Evolutionary conservation across 2,797 vertebrate species (phyloP), one percentile per base, ranked within the genome.

Genomic region (Microctenopoma steveboyesi): DNA sequence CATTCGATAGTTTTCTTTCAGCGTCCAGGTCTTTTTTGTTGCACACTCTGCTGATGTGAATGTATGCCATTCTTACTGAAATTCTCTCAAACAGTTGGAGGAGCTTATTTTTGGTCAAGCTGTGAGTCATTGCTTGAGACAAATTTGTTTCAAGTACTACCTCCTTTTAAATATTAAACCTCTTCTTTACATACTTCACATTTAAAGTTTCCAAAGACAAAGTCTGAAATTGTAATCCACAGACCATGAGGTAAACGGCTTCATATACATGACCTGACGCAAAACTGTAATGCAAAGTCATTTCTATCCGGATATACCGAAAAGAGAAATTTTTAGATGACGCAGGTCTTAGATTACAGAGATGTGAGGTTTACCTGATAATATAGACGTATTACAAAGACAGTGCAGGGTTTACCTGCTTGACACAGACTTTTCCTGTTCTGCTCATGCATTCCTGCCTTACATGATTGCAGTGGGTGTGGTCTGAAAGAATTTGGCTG

Each of bases 391-490:
- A 85, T 87, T 88, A 84, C 75, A 86, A 83, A 88, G 86, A 87
- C 83, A 60, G 67, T 66, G 72, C 81, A 86, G 86, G 89, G 84
- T 87, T 90, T 85, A 91, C 88, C 86, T 90, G 61, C 74, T 76
- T 86, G 84, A 90, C 88, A 91, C 86, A 83, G 91, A 91, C 92
- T 92, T 43, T 94, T 92, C 92, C 91, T 91, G 93, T 94, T 95
- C 92, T 93, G 91, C 91, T 88, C 84, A 84, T 92, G 87, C 91
- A 93, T 94, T 95, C 93, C 92, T 94, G 88, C 85, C 84, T 90
- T 89, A 93, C 91, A 84, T 94, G 92, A 93, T 93, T 94, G 91
- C 92, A 90, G 91, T 93, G 88, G 93, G 94, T 93, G 93, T 94
- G 93, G 91, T 84, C 88, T 87, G 74, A 81, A 79, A 93, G 89